Percentiles rank a stretch among this genome's conserved stretches.
These are phyloP conservation scores for Esox niger DNA, from an alignment of 2,113 vertebrate genomes.

Conservation along the genomic window DNA sequence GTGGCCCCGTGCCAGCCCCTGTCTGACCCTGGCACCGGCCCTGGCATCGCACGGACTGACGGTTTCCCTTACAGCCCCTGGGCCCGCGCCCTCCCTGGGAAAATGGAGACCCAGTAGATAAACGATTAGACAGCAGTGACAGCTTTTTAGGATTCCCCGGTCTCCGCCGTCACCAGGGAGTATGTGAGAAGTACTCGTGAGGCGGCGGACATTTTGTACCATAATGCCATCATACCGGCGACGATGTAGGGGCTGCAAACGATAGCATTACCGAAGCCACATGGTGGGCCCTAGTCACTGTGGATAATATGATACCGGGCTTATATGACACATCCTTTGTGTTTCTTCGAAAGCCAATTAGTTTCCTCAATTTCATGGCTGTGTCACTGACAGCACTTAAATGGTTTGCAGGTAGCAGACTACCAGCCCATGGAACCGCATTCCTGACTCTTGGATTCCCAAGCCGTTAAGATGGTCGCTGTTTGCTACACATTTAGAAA, in stretches of 20 bases:
- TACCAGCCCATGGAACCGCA: background rate
- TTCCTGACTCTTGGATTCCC: background rate
- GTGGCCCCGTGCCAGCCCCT: background rate
- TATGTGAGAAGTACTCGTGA: background rate
- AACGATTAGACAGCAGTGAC: background rate
- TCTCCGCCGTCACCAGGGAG: background rate
- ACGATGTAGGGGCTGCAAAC: background rate
- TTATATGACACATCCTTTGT: background rate
- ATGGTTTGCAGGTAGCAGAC: background rate
- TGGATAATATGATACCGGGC: background rate
- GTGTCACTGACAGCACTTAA: too few species aligned
- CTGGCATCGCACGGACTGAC: background rate
- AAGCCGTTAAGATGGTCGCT: background rate
- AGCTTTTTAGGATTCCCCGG: background rate
- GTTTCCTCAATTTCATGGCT: background rate
- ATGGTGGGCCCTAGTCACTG: background rate
- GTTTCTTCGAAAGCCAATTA: background rate
- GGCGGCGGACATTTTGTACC: background rate
- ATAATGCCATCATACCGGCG: background rate
- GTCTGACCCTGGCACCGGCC: conserved; percentile 1
- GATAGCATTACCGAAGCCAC: background rate
- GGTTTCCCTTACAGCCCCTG: background rate
- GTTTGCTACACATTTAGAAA: background rate
- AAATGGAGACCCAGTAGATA: background rate
- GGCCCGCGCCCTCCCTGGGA: background rate